Evolutionary conservation across 2,888 invertebrate species (phyloP), one percentile per base, ranked within the genome.

Genomic region (Cheilosia impressa): DNA sequence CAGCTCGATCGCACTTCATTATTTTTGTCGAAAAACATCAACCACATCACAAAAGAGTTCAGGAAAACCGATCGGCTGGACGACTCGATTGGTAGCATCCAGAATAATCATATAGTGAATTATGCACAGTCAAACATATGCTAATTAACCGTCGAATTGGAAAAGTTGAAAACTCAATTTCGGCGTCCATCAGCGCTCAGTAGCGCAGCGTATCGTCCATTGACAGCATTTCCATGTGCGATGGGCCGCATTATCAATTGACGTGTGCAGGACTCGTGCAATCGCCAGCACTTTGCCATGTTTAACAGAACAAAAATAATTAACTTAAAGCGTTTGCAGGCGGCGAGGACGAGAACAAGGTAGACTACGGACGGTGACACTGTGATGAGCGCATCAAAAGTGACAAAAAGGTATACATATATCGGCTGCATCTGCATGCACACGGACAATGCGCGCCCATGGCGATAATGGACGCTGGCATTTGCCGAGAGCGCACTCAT

Each of bases 221-320:
- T 66, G 76, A 76, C 68, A 63, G 71, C 31, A 47, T 17, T 17
- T 45, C 45, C 43, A 53, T 72, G 66, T 80, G 66, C 79, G 72
- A 80, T 72, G 72, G 60, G 79, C 58, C 66, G 72, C 73, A 80
- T 80, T 81, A 81, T 81, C 81, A 79, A 84, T 76, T 84, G 75
- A 84, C 69, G 79, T 63, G 78, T 34, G 27, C 78, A 75, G 66
- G 71, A 60, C 79, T 71, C 60, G 47, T 65, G 47, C 83, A 84
- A 71, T 79, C 75, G 60, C 24, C 57, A 69, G 78, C 78, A 69
- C 83, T 84, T 84, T 78, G 52, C 47, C 76, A 62, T 80, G 77
- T 81, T 85, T 72, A 85, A 85, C 80, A 72, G 85, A 58, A 85
- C 85, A 81, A 85, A 85, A 85, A 85, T 85, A 85, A 85, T 85